These are phyloP conservation scores for Catostomus latipinnis DNA, from an alignment of 2,797 vertebrate genomes.

Conservation along the genomic window DNA sequence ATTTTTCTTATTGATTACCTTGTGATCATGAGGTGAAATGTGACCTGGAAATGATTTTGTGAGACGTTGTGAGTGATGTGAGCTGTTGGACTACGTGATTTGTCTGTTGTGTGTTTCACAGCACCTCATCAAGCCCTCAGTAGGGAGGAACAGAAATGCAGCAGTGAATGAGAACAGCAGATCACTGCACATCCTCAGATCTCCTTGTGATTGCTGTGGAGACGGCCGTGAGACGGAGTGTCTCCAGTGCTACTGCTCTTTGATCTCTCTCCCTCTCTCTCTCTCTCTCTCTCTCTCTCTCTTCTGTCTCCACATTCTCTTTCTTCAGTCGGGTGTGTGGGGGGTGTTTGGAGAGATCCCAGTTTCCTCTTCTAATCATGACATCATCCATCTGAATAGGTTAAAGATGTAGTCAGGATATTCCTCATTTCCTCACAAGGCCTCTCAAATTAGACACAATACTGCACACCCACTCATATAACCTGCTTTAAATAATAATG, in stretches of 20 bases:
- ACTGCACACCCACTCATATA: slow-evolving; percentile 48
- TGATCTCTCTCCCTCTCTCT: slow-evolving; percentile 70
- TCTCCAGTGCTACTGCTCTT: slow-evolving; percentile 75
- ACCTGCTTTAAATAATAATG: too few relatives aligned
- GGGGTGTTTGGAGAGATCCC: slow-evolving; percentile 80
- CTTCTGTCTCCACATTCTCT: slow-evolving; percentile 53
- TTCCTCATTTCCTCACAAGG: slow-evolving; percentile 74
- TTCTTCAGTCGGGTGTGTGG: slow-evolving; percentile 59
- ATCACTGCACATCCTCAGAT: slow-evolving; percentile 61
- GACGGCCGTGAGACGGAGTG: slow-evolving; percentile 37
- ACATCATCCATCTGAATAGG: slow-evolving; percentile 86
- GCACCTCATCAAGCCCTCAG: slow-evolving; percentile 75
- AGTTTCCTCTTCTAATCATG: slow-evolving; percentile 88
- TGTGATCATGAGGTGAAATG: not conserved
- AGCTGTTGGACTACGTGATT: not conserved
- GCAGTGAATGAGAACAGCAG: slow-evolving; percentile 19
- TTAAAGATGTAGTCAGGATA: slow-evolving; percentile 87
- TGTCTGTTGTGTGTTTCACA: slow-evolving; percentile 73
- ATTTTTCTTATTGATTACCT: too few relatives aligned
- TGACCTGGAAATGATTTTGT: not conserved
- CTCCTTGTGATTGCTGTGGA: slow-evolving; percentile 65
- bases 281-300: slow-evolving; percentile 49
- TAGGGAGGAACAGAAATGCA: slow-evolving; percentile 54
- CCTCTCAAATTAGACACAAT: slow-evolving; percentile 78
- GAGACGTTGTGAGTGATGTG: not conserved